Base-by-base conservation (phyloP, 2,797 vertebrate species). In the Darevskia mixta region DNA sequence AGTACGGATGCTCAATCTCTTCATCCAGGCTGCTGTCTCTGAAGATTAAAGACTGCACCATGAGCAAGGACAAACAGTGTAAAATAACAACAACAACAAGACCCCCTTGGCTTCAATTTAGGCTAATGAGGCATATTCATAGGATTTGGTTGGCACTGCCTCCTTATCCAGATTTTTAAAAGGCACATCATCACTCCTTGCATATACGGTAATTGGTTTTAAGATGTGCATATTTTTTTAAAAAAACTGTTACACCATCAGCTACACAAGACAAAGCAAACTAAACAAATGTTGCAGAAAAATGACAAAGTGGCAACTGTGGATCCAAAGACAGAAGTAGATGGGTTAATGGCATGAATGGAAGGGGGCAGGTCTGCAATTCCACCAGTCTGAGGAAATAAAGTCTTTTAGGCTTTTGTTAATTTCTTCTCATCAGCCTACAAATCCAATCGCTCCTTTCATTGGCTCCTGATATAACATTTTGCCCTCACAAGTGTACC, bases 1-100 rank as follows among this genome's bases (percentile, higher is more conserved):
- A 98, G 93, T 95, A 98, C 0, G 98, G 97, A 29, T 96, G 98
- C 89, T 98, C 98, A 11, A 97, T 97, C 90, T 98, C 98, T 58
- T 98, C 98, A 1, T 96, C 97, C 90, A 97, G 90, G 87, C 97
- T 96, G 89, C 95, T 97, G 84, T 96, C 97, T 90, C 97, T 97
- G 92, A 93, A 86, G 91, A 49, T 1, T 67, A 73, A 67, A 71
- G 87, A 77, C 0, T 4, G 87, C 1, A 90, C 8, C 75, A 32
- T 87, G 69, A 93, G 61, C 71, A 67, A 38, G 29, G 66, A 10
- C n/a, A 69, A 86, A 66, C 23, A 83, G 0, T 66, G 85, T 29
- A 49, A 43, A 41, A 73, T 2, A 0, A 29, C 7, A 38, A 4
- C 45, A 73, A 55, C 45, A 43, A 9, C 43, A 55, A 49, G 38